A percentile compares a stretch with the other conserved stretches of the same genome.
Evolutionary conservation across 2,888 invertebrate species (phyloP).

Genomic region (Lochmaea capreae): DNA sequence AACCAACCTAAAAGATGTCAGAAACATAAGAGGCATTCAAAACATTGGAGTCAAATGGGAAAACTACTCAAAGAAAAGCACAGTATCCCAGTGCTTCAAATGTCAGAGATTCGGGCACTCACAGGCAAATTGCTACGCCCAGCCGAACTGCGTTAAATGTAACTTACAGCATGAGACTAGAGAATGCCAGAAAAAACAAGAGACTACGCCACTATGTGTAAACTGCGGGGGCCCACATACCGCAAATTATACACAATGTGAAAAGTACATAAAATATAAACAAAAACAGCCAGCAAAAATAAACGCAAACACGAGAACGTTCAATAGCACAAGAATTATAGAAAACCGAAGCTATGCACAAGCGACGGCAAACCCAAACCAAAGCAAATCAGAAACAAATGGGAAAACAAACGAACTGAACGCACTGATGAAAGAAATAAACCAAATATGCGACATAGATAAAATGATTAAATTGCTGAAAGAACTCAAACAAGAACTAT

Average conservation of each 20-base stretch:
- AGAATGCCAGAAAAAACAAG: no score
- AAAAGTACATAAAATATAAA: neutral
- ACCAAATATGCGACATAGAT: neutral
- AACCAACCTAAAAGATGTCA: no score
- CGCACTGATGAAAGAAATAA: neutral
- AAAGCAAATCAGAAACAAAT: neutral
- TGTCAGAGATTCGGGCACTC: neutral
- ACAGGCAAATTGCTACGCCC: neutral
- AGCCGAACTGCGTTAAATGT: neutral
- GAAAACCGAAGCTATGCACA: neutral
- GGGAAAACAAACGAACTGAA: neutral
- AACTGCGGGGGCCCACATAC: no score
- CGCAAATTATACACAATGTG: no score
- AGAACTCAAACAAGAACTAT: neutral
- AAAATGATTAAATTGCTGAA: neutral
- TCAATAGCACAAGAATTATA: neutral
- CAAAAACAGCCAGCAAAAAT: neutral
- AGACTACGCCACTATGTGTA: no score
- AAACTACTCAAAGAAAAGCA: no score
- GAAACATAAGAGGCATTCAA: no score
- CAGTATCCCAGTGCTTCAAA: neutral
- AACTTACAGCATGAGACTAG: neutral
- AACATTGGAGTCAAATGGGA: no score
- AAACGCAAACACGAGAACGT: neutral
- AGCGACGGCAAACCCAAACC: neutral